Evolutionary conservation across 2,888 invertebrate genomes (phyloP).

Genomic region (Cephus rjabovi): DNA sequence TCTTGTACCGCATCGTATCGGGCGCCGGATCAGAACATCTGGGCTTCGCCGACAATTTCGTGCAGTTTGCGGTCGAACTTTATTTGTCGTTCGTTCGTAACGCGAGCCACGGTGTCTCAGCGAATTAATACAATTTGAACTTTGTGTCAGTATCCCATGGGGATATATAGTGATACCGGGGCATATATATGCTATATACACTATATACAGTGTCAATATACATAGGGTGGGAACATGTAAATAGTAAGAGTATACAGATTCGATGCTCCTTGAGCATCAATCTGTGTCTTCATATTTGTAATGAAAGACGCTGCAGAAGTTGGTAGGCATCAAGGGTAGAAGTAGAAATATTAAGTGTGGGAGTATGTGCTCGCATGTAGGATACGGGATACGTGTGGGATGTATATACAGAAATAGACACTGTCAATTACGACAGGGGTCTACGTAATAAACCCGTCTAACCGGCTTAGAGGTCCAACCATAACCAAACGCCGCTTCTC

Average conservation of each 20-base stretch:
- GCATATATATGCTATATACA: not conserved
- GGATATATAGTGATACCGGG: not conserved
- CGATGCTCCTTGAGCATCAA: not conserved
- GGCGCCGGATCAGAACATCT: constrained; percentile 43
- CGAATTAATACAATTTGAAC: not conserved
- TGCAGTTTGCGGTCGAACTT: constrained; percentile 59
- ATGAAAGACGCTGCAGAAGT: not conserved
- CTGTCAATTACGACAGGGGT: not conserved
- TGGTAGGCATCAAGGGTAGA: not conserved
- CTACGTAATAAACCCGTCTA: not conserved
- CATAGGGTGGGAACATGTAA: not conserved
- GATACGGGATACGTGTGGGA: not conserved
- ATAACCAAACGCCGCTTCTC: not conserved
- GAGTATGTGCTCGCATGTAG: not conserved
- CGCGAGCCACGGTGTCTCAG: not conserved
- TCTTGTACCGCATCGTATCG: constrained; percentile 34
- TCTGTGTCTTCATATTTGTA: not conserved
- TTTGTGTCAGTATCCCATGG: not conserved
- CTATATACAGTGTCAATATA: not conserved
- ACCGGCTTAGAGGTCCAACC: not conserved
- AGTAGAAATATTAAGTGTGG: not conserved
- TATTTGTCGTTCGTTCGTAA: constrained; percentile 52
- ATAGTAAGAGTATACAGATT: not conserved
- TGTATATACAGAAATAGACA: not conserved
- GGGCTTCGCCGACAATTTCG: constrained; percentile 55